Base-by-base conservation (phyloP, 2,113 vertebrate species). In the Tyto alba region DNA sequence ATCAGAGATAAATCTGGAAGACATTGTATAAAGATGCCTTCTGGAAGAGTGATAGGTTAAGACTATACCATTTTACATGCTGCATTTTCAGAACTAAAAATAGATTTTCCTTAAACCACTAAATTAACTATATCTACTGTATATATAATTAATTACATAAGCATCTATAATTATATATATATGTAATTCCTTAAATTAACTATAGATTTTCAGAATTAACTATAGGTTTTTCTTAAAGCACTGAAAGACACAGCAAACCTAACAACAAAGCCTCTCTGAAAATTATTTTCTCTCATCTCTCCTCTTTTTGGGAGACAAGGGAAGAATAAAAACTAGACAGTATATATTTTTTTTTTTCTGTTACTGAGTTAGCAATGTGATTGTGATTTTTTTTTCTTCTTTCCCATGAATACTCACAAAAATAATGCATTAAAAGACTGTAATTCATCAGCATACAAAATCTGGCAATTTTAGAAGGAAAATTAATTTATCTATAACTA, bases 281-380 rank as follows among this genome's bases (percentile, higher is more conserved):
- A 90, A 85, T 43, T 16, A 45, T 30, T 69, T 63, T 53, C 16
- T 89, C 16, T 69, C 36, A 52, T 43, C 18, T 74, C 10, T 59
- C 21, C 26, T 43, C 9, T 76, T 7, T 11, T 43, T 2, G 0
- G 2, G 4, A 19, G 18, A 5, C 10, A 62, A 66, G 38, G 4
- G 7, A 50, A 40, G 20, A 87, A 38, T 16, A 57, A 80, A 79
- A 64, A 47, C 11, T 3, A 48, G 55, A n/a, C 17, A 38, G 19
- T 15, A 26, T 6, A 3, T 38, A n/a, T n/a, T n/a, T n/a, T n/a
- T n/a, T n/a, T 53, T 67, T 66, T 71, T 48, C 62, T 43, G 26
- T 56, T 21, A 30, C 40, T 43, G 25, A 11, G 59, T 73, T 83
- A 86, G 21, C 11, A 53, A 34, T 2, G 2, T 32, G 9, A 15